phyloP scores from a whole-genome alignment of 2,113 vertebrate genomes.

The Gadus chalcogrammus region DNA sequence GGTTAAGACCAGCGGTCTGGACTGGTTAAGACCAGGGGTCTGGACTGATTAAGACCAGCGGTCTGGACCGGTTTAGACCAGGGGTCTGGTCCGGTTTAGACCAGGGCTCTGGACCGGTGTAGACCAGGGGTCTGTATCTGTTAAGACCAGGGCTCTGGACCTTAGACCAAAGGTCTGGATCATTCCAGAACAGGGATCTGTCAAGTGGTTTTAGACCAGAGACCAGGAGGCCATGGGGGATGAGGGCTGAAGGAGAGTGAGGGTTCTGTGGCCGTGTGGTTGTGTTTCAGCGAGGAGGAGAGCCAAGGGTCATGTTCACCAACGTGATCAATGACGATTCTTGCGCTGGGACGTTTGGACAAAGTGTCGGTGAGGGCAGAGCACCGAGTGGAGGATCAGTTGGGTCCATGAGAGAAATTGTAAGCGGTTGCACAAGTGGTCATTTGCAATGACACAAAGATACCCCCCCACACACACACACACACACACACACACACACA shows the following conservation, averaged over 20 bases:
- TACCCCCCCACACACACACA: not conserved
- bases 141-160: too few relatives aligned
- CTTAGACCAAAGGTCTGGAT: too few relatives aligned
- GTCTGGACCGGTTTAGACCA: too few relatives aligned
- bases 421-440: too few relatives aligned
- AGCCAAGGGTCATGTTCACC: conserved; percentile 58
- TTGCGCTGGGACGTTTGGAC: conserved; percentile 14
- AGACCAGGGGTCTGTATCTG: too few relatives aligned
- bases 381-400: not conserved
- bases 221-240: conserved; percentile 1
- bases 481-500: not conserved
- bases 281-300: conserved; percentile 56
- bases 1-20: too few relatives aligned
- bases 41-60: too few relatives aligned
- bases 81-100: too few relatives aligned
- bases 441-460: not conserved
- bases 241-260: conserved; percentile 40
- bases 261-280: conserved; percentile 39
- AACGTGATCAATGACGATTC: conserved; percentile 54
- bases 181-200: too few relatives aligned
- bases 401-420: too few relatives aligned
- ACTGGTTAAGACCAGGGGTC: too few relatives aligned
- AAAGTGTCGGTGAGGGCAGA: conserved; percentile 15
- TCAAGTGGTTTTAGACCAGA: not conserved
- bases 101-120: too few relatives aligned